These are phyloP conservation scores for Apodemia hepburni DNA, from an alignment of 2,888 invertebrate species.

Conservation along the genomic window DNA sequence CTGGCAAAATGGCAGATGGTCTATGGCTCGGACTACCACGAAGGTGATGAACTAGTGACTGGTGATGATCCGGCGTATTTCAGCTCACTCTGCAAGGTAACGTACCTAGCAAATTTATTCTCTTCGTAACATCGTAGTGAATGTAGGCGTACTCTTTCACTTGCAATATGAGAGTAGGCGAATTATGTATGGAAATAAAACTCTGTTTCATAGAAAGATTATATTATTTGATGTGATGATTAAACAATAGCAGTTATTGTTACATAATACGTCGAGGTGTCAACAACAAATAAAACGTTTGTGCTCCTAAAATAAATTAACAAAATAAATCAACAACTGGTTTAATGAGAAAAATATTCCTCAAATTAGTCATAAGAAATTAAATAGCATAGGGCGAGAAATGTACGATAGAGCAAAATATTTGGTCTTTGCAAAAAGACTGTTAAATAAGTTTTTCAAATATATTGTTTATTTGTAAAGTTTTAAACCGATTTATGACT, in stretches of 20 bases:
- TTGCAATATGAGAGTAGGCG: too few relatives aligned
- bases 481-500: conserved; percentile 46
- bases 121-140: too few relatives aligned
- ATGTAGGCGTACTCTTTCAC: too few relatives aligned
- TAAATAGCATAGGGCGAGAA: conserved; percentile 67
- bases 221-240: conserved; percentile 77
- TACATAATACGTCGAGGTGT: conserved; percentile 69
- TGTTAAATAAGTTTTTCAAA: background rate
- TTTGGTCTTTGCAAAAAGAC: conserved; percentile 1
- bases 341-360: conserved; percentile 51
- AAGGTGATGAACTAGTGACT: too few relatives aligned
- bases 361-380: conserved; percentile 52
- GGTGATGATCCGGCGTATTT: too few relatives aligned
- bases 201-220: conserved; percentile 55
- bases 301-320: conserved; percentile 78
- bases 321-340: conserved; percentile 69
- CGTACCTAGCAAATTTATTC: too few relatives aligned
- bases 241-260: conserved; percentile 73
- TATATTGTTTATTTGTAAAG: background rate
- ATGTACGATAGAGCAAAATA: conserved; percentile 35
- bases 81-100: too few relatives aligned
- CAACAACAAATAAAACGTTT: conserved; percentile 76
- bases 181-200: conserved; percentile 42
- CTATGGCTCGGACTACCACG: too few relatives aligned
- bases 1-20: too few relatives aligned